These are phyloP conservation scores for Limnephilus auricula DNA, from an alignment of 2,888 invertebrate species.

Conservation along the genomic window DNA sequence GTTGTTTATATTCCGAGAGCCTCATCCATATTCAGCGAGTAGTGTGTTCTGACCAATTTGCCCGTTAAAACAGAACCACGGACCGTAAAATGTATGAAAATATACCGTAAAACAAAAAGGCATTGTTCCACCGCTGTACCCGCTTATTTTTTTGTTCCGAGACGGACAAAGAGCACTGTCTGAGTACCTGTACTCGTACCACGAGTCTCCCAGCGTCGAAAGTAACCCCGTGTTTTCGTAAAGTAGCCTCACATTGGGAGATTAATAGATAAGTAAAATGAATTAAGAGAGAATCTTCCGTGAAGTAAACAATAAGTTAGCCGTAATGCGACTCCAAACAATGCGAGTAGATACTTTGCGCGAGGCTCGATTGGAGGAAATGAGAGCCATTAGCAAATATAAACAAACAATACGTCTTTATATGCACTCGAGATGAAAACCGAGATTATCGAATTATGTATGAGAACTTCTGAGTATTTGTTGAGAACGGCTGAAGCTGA, in stretches of 20 bases:
- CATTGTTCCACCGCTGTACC: constrained; percentile 65
- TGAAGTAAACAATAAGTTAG: constrained; percentile 57
- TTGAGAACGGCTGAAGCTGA: neutral
- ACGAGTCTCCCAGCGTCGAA: constrained; percentile 53
- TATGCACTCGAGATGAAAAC: constrained; percentile 38
- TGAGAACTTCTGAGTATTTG: constrained; percentile 43
- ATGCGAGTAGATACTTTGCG: constrained; percentile 30
- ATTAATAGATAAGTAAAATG: constrained; percentile 59
- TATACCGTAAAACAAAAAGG: constrained; percentile 67
- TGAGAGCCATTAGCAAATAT: constrained; percentile 46
- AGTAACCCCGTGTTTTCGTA: constrained; percentile 55
- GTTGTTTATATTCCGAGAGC: constrained; percentile 65
- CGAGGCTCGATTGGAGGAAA: constrained; percentile 48
- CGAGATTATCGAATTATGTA: constrained; percentile 45
- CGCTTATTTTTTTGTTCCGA: constrained; percentile 65
- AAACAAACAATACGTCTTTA: constrained; percentile 52
- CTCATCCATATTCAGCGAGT: constrained; percentile 66
- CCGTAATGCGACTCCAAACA: constrained; percentile 53
- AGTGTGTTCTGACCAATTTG: constrained; percentile 67
- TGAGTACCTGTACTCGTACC: constrained; percentile 16
- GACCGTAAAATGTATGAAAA: constrained; percentile 67
- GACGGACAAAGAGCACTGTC: constrained; percentile 63
- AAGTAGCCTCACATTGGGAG: constrained; percentile 50
- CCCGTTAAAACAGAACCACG: constrained; percentile 67
- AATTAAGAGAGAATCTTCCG: constrained; percentile 60